Evolutionary conservation across 2,113 vertebrate genomes (phyloP), one percentile per base, ranked within the genome.

Genomic region (Varanus komodoensis): DNA sequence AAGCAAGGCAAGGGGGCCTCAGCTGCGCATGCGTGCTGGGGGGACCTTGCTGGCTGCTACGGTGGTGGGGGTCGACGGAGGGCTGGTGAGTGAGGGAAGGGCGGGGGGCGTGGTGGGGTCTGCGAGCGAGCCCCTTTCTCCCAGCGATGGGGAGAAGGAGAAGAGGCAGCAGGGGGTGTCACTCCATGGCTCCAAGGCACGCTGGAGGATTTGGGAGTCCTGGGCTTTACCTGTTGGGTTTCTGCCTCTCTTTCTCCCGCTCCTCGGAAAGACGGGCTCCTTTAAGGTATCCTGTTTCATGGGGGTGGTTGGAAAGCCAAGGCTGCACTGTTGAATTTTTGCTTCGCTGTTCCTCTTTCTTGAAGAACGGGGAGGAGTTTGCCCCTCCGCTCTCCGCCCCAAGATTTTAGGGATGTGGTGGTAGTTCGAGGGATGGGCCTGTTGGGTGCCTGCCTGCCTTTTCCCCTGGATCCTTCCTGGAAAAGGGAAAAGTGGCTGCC

Each of bases 1-100:
- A 23, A 73, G 8, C 44, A 12, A 75, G 84, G n/a, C 27, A 80
- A 80, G 61, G 86, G 52, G 57, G 61, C 29, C 3, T 29, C 14
- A 11, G 1, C 38, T 38, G 71, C 54, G 88, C 88, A 25, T 84
- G 82, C 82, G 88, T 23, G n/a, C 5, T 23, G 4, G 57, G 57
- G 82, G 15, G 48, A 32, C 6, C 6, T 23, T 4, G 52, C 23
- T 64, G 27, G 79, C 71, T n/a, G 14, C 27, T 57, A 14, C n/a
- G 87, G 50, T 89, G 69, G 50, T 57, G 88, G 61, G 69, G 80
- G 81, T 78, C 50, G 68, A 50, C 54, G 23, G 86, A 77, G 74
- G 73, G 86, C 86, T 61, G 74, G 86, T 87, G 74, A 87, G 86
- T 87, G 54, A 48, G 69, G 84, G 14, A 64, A 21, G 52, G 79